A percentile compares a stretch with the other conserved stretches of the same genome.
These are phyloP conservation scores for Butorides virescens DNA, from an alignment of 2,113 vertebrate genomes.

Conservation along the genomic window DNA sequence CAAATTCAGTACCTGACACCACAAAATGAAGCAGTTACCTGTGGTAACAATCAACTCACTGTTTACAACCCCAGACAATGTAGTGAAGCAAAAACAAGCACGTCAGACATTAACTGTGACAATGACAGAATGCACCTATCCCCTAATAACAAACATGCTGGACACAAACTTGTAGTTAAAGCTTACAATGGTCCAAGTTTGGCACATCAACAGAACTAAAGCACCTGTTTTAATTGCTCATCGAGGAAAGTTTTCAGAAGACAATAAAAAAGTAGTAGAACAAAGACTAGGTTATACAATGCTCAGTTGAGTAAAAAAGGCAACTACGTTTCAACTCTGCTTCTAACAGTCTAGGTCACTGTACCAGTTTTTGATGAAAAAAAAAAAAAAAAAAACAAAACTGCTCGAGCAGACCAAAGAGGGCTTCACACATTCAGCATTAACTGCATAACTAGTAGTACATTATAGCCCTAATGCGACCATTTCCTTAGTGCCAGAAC, in stretches of 20 bases:
- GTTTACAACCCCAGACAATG: background rate
- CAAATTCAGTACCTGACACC: background rate
- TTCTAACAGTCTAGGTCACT: constrained; percentile 49
- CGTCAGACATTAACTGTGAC: background rate
- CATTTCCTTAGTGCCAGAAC: constrained; percentile 18
- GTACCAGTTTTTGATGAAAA: constrained; percentile 11
- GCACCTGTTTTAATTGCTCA: constrained; percentile 40
- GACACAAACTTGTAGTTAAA: constrained; percentile 11
- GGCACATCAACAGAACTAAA: constrained; percentile 70
- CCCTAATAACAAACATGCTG: constrained; percentile 2
- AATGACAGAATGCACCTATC: constrained; percentile 1
- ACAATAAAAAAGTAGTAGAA: constrained; percentile 51
- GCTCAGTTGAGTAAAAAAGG: constrained; percentile 59
- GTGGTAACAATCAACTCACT: background rate
- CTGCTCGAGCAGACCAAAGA: constrained; percentile 13
- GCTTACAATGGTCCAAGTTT: constrained; percentile 63
- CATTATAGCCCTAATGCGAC: background rate
- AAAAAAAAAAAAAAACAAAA: constrained; percentile 11
- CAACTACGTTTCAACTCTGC: constrained; percentile 57
- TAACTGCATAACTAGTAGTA: background rate
- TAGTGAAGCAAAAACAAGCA: constrained; percentile 24
- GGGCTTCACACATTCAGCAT: constrained; percentile 14
- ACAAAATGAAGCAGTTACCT: constrained; percentile 1
- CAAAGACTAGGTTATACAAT: constrained; percentile 33
- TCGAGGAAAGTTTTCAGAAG: background rate